Base-by-base conservation (phyloP, 2,113 vertebrate genomes). In the Mirza zaza region DNA sequence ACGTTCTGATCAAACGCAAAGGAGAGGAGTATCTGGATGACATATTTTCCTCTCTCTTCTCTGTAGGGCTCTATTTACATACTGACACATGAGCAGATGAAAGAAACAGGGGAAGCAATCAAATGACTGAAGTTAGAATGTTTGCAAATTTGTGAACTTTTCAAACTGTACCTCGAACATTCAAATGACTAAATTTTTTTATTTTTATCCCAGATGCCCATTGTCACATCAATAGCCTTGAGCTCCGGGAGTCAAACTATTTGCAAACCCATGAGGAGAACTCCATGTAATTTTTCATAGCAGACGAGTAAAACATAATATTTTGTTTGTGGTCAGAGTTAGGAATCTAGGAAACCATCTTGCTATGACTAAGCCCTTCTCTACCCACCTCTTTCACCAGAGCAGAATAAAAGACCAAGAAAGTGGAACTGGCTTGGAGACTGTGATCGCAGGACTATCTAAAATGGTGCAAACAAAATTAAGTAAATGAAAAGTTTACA, bases 51-150 rank as follows among this genome's bases (percentile, higher is more conserved):
- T 81, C 14, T 50, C 23, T 32, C 7, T 57, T 63, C 8, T 95
- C 45, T 32, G 21, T 15, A 55, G 10, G 23, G 9, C 61, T 96
- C 65, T 52, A 23, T 79, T 91, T 87, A 71, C 6, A 82, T 39
- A 81, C 36, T 21, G 61, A 82, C n/a, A 96, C 95, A 89, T 17
- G 11, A 90, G 8, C 39, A 96, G 32, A 89, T 70, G 57, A 91
- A 91, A 50, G 67, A 84, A 87, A 32, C 42, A 34, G 21, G 39
- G 48, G 48, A 83, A 85, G 27, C 95, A 36, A 65, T 71, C 81
- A 92, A 96, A 85, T 92, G 84, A 94, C 84, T 90, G 93, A 81
- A 87, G 90, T 39, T 52, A 29, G 76, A 92, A 94, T 67, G 70
- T 85, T 89, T 85, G 87, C 59, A 93, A 91, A 92, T 52, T 20